These are phyloP conservation scores for Pongo pygmaeus DNA, from an alignment of 2,113 vertebrate genomes.

Conservation along the genomic window DNA sequence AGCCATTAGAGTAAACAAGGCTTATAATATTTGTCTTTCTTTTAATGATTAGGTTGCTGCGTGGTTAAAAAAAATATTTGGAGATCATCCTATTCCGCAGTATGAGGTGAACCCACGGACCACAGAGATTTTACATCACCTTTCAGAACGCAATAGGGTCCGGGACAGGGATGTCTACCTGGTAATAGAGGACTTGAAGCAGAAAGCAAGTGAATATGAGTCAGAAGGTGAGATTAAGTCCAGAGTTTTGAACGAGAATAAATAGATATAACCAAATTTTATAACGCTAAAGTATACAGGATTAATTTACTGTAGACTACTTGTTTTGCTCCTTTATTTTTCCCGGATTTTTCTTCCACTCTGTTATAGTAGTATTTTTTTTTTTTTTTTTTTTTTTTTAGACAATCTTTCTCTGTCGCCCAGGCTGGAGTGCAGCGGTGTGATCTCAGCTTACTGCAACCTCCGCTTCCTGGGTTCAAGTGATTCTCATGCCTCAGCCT, in stretches of 20 bases:
- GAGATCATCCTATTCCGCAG: constrained; percentile 78
- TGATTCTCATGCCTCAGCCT: too few species aligned
- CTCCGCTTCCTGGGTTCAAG: too few species aligned
- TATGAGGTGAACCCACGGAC: constrained; percentile 88
- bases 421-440: too few species aligned
- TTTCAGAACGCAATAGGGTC: constrained; percentile 82
- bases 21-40: background rate
- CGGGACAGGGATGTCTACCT: constrained; percentile 83
- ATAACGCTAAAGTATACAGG: background rate
- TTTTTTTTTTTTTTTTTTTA: background rate
- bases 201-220: constrained; percentile 85
- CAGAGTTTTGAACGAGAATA: background rate
- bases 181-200: constrained; percentile 85
- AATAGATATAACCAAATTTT: background rate
- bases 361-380: background rate
- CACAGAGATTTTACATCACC: constrained; percentile 85
- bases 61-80: constrained; percentile 88
- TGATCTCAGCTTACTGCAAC: too few species aligned
- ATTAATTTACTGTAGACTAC: background rate
- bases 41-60: constrained; percentile 83
- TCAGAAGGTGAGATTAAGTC: constrained; percentile 84
- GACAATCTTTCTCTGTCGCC: too few species aligned
- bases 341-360: background rate
- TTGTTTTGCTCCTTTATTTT: constrained; percentile 42
- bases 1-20: background rate